Base-by-base conservation (phyloP, 2,113 vertebrate species). In the Macroglossus sobrinus region DNA sequence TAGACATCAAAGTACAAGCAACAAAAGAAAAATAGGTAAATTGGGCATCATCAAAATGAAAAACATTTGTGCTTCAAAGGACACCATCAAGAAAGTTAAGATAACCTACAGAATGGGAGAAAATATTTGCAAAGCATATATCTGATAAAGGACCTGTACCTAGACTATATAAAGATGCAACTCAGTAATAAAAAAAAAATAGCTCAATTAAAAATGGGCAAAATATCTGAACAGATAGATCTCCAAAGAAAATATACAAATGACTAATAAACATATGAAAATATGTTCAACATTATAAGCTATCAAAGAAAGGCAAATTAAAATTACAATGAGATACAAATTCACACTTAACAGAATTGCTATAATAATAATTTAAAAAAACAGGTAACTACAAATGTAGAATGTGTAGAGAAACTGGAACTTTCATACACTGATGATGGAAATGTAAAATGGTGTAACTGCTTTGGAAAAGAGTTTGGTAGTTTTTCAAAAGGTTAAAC, bases 191-290 rank as follows among this genome's bases (percentile, higher is more conserved):
- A 79, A 59, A 79, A 40, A 33, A 90, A 53, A 78, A 45, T 45
- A 89, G 43, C 35, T 45, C 63, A 84, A 95, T 84, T 84, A 55
- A 84, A 80, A 95, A 78, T 84, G 35, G 53, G 47, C 33, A 87
- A 63, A 80, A 87, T 8, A 43, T 76, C 30, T 81, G 72, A 82
- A 63, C 22, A 71, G 26, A 40, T 5, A 76, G 40, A 86, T 95
- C 84, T 80, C 28, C n/a, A 57, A 87, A 81, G 11, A 63, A 75
- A 35, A 71, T 53, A 87, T 33, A 57, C 10, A 64, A 43, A 74
- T 66, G 76, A 61, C n/a, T 66, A 80, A 86, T 19, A 45, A 72
- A 19, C n/a, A 82, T n/a, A 69, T 19, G 12, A 63, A 93, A 76
- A 89, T 22, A 89, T 63, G 59, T n/a, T 50, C 47, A 89, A n/a